Evolutionary conservation across 1,140 invertebrate genomes (phyloP), one percentile per base, ranked within the genome.

Genomic region (Mya arenaria): DNA sequence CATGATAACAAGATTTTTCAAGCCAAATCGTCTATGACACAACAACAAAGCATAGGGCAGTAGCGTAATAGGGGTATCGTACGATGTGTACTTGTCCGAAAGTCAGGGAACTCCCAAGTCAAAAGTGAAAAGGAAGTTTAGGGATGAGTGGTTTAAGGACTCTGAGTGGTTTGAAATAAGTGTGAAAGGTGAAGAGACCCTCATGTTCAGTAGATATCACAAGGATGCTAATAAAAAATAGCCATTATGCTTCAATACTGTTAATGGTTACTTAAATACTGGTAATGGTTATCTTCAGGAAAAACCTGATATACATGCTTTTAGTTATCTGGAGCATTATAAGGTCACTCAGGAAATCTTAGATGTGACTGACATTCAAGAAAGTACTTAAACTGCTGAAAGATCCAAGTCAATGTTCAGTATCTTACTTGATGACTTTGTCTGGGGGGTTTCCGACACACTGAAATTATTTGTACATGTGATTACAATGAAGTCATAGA

Each of bases 151-250:
- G 68, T 55, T 71, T 4, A 32, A 15, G 5, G 68, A 71, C 32
- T 71, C 4, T 55, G 28, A 52, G 25, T 71, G 68, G 68, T 23
- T 71, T 8, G 56, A 60, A 74, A 74, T 30, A n/a, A 62, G 34
- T 28, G 55, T 1, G 19, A 39, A 0, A 62, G 23, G 62, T 74
- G 72, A 58, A 60, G 3, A 62, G 15, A 28, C 13, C 4, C 15
- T 37, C 13, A 32, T 74, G 55, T 60, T 5, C n/a, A 60, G 72
- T 56, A 41, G n/a, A 17, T 74, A 58, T 55, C 63, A 58, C 44
- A 34, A 37, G 23, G 36, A 41, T 0, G 39, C 72, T 30, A 62
- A 62, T 41, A 74, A 36, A 28, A 62, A 60, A 13, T 41, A 74
- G 28, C 32, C 55, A n/a, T n/a, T n/a, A 3, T 74, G 34, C 30